These are phyloP conservation scores for Tenualosa ilisha DNA, from an alignment of 2,797 vertebrate species.

Conservation along the genomic window DNA sequence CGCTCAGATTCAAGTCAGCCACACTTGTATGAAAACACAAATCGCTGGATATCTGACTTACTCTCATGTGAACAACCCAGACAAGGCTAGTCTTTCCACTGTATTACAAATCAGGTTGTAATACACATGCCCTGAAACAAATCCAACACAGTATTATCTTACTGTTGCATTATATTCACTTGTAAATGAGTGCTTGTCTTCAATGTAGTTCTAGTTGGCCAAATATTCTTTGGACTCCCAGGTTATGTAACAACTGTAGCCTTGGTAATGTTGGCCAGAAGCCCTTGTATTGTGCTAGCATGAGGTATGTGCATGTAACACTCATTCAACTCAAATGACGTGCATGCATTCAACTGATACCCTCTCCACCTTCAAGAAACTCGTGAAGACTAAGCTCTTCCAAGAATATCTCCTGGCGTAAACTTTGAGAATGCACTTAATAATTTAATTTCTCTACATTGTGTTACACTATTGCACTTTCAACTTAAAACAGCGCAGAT, in stretches of 20 bases:
- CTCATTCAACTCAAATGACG: not conserved
- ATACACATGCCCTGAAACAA: not conserved
- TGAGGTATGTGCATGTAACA: not conserved
- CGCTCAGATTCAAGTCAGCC: not conserved
- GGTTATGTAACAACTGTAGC: not conserved
- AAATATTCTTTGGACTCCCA: not conserved
- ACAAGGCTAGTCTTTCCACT: not conserved
- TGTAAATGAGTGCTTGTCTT: not conserved
- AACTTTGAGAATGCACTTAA: too few species aligned
- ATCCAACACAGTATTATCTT: not conserved
- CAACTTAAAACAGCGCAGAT: too few species aligned
- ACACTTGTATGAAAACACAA: not conserved
- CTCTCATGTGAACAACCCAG: not conserved
- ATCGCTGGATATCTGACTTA: not conserved
- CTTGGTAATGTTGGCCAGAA: not conserved
- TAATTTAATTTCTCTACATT: too few species aligned
- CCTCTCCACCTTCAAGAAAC: too few species aligned
- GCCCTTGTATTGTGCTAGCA: not conserved
- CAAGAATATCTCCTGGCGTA: too few species aligned
- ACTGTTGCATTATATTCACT: not conserved
- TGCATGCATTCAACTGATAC: too few species aligned
- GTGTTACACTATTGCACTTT: too few species aligned
- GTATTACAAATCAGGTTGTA: not conserved
- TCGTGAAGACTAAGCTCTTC: too few species aligned
- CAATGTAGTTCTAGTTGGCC: not conserved